Percentiles rank a stretch among this genome's conserved stretches.
phyloP scores from a whole-genome alignment of 1,140 invertebrate genomes.

The Mylabris phalerata region DNA sequence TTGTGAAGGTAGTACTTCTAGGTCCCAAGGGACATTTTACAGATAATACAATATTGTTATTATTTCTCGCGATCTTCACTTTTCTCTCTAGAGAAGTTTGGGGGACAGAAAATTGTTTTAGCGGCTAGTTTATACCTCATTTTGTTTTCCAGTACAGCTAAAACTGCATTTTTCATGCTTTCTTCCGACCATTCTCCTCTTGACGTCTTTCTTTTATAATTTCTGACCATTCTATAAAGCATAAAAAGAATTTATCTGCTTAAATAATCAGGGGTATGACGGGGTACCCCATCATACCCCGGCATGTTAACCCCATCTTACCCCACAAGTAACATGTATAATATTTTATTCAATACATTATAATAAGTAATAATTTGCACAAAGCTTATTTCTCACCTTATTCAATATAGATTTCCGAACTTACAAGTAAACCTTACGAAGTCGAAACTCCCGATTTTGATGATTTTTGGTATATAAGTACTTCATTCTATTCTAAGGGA shows the following conservation, averaged over 20 bases:
- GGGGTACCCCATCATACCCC: too few relatives aligned
- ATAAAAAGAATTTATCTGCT: too few relatives aligned
- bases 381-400: too few relatives aligned
- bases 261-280: too few relatives aligned
- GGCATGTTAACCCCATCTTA: too few relatives aligned
- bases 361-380: neutral
- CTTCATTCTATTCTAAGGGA: too few relatives aligned
- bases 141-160: slow-evolving; percentile 18
- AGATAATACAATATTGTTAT: neutral
- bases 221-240: neutral
- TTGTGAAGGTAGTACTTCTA: slow-evolving; percentile 4
- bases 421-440: too few relatives aligned
- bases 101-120: slow-evolving; percentile 18
- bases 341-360: neutral
- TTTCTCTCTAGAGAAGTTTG: slow-evolving; percentile 20
- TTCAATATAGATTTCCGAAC: neutral
- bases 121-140: slow-evolving; percentile 23
- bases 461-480: too few relatives aligned
- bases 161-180: slow-evolving; percentile 25
- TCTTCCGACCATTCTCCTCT: slow-evolving; percentile 2
- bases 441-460: too few relatives aligned
- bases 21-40: slow-evolving; percentile 8
- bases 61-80: slow-evolving; percentile 4
- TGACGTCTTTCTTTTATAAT: slow-evolving; percentile 14
- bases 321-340: too few relatives aligned